A percentile compares a stretch with the other conserved stretches of the same genome.
Conservation (phyloP, 2,797 vertebrate species). For the Myotis myotis region DNA sequence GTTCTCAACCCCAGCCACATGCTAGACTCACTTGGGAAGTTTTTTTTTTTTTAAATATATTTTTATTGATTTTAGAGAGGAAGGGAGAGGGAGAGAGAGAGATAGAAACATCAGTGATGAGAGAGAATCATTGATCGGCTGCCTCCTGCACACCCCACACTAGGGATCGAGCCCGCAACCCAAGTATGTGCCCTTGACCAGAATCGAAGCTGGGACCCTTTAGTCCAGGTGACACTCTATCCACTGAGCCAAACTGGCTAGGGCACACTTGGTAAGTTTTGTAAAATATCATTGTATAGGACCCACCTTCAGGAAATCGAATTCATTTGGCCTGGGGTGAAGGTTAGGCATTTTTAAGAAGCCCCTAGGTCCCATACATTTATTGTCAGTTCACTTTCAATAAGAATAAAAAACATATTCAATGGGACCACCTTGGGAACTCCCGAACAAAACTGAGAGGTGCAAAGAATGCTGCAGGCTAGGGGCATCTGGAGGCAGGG, state of each 20-base stretch:
- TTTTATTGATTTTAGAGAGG: too few relatives aligned
- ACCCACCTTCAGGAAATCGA: not conserved
- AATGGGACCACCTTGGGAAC: not conserved
- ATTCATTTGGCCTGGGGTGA: not conserved
- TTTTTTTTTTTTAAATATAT: not conserved
- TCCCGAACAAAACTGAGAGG: not conserved
- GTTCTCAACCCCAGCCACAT: not conserved
- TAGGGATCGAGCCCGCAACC: too few relatives aligned
- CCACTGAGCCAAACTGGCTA: not conserved
- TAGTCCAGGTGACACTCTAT: too few relatives aligned
- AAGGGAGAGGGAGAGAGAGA: too few relatives aligned
- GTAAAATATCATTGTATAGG: not conserved
- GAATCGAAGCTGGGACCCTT: too few relatives aligned
- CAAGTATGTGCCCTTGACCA: too few relatives aligned
- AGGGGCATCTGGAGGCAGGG: not conserved
- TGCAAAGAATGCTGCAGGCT: not conserved
- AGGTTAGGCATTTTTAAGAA: not conserved
- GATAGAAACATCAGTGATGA: too few relatives aligned
- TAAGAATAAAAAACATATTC: not conserved
- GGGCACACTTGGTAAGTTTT: not conserved
- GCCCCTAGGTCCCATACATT: not conserved
- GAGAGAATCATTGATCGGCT: too few relatives aligned
- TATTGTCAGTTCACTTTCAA: not conserved
- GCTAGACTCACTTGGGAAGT: not conserved
- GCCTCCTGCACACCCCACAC: too few relatives aligned